These are phyloP conservation scores for Brachionus sp. DNA, from an alignment of 1,140 invertebrate genomes.

Conservation along the genomic window DNA sequence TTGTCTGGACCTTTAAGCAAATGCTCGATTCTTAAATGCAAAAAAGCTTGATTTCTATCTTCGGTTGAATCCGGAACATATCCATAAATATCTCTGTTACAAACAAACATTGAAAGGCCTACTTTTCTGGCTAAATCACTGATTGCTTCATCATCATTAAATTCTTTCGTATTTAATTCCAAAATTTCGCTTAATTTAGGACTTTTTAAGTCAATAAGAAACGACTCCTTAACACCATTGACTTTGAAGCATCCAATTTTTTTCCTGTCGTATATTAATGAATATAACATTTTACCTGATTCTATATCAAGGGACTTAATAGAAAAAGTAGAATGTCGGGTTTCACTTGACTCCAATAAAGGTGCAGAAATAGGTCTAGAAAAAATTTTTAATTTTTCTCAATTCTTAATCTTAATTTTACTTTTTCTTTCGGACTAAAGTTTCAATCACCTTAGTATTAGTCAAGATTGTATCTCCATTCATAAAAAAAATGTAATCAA, in stretches of 20 bases:
- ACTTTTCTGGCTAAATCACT: not conserved
- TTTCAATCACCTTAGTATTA: not conserved
- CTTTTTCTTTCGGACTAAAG: constrained; percentile 4
- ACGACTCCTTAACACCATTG: not conserved
- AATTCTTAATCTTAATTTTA: not conserved
- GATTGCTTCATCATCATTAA: not conserved
- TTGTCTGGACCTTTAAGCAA: constrained; percentile 34
- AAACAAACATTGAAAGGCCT: not conserved
- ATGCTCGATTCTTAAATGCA: constrained; percentile 42
- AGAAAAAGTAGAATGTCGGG: not conserved
- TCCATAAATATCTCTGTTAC: constrained; percentile 38
- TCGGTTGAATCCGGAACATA: constrained; percentile 2
- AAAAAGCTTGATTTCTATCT: not conserved
- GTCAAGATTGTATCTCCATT: not conserved
- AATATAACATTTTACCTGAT: not conserved
- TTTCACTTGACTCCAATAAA: not conserved
- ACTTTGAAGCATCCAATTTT: constrained; percentile 33
- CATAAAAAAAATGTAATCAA: constrained; percentile 2
- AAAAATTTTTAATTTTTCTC: not conserved
- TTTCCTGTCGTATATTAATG: not conserved
- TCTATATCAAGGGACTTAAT: not conserved
- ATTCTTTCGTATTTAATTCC: not conserved
- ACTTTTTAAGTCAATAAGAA: not conserved
- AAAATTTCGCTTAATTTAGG: not conserved
- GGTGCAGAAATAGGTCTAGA: not conserved